These are phyloP conservation scores for Conistra vaccinii DNA, from an alignment of 2,888 invertebrate genomes.

Conservation along the genomic window DNA sequence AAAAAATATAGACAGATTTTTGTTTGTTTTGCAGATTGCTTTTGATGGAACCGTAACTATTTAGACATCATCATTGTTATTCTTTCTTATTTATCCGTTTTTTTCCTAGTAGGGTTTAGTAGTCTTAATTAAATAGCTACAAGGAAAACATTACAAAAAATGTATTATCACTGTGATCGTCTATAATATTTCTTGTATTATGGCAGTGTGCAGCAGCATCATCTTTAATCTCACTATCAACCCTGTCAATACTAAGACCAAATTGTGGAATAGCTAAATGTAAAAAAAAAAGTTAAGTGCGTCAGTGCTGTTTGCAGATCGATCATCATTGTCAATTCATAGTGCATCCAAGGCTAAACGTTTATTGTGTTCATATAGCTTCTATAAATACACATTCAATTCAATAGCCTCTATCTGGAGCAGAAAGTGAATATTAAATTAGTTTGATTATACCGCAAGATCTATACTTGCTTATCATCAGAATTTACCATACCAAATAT, in stretches of 20 bases:
- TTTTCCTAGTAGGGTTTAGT: neutral
- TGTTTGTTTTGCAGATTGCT: conserved; percentile 4
- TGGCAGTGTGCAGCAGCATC: neutral
- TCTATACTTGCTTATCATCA: neutral
- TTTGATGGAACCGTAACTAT: conserved; percentile 1
- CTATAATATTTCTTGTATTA: neutral
- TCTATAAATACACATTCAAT: conserved; percentile 22
- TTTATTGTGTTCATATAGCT: conserved; percentile 17
- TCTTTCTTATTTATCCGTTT: neutral
- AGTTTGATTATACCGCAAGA: neutral
- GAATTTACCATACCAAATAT: neutral
- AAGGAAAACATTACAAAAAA: too few relatives aligned
- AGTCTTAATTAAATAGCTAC: neutral
- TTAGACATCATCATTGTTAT: neutral
- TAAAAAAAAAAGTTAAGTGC: neutral
- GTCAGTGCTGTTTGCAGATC: conserved; percentile 15
- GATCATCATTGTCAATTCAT: conserved; percentile 55
- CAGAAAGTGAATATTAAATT: conserved; percentile 16
- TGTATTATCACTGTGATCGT: neutral
- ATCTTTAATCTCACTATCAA: neutral
- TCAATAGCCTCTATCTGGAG: conserved; percentile 8
- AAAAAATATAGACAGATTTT: conserved; percentile 37
- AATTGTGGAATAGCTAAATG: neutral
- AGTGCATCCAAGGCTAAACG: conserved; percentile 22
- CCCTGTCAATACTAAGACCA: rapidly evolving